A percentile compares a stretch with the other conserved stretches of the same genome.
phyloP scores from a whole-genome alignment of 2,888 invertebrate genomes.

The Polydrusus pterygomalis region DNA sequence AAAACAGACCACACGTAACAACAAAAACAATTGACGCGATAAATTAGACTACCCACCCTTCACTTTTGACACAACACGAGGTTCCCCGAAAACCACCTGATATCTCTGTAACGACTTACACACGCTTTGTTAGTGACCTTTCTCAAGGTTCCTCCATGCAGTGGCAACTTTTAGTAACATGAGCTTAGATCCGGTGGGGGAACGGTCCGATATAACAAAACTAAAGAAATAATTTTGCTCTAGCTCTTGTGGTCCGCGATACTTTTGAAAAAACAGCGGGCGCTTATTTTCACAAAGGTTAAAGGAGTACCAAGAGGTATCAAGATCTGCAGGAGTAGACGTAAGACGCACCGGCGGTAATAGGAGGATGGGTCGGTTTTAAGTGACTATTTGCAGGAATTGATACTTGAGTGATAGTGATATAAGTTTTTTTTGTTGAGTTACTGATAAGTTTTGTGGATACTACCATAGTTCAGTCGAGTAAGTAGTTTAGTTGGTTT shows the following conservation, averaged over 20 bases:
- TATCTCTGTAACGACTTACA: slow-evolving; percentile 7
- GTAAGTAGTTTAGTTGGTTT: neutral
- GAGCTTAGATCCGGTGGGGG: slow-evolving; percentile 30
- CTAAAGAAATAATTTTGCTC: slow-evolving; percentile 35
- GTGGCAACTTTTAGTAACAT: slow-evolving; percentile 16
- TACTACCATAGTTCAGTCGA: neutral
- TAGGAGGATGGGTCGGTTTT: slow-evolving; percentile 2
- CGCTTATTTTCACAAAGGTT: slow-evolving; percentile 1
- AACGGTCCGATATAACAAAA: slow-evolving; percentile 29
- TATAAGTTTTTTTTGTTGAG: neutral
- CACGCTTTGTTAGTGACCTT: slow-evolving; percentile 32
- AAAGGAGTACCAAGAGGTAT: neutral
- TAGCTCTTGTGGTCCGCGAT: slow-evolving; percentile 24
- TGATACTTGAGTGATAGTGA: slow-evolving; percentile 12
- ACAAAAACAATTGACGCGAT: neutral
- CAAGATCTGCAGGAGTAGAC: slow-evolving; percentile 26
- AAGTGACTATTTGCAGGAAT: slow-evolving; percentile 18
- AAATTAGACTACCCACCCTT: slow-evolving; percentile 17
- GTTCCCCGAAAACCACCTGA: slow-evolving; percentile 31
- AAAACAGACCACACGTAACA: neutral
- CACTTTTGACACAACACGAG: slow-evolving; percentile 18
- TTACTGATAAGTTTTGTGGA: neutral
- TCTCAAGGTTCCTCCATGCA: slow-evolving; percentile 38
- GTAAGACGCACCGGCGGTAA: slow-evolving; percentile 2
- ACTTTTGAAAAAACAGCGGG: slow-evolving; percentile 16